These are phyloP conservation scores for Aphelinus atriplicis DNA, from an alignment of 1,140 invertebrate genomes.

Conservation along the genomic window DNA sequence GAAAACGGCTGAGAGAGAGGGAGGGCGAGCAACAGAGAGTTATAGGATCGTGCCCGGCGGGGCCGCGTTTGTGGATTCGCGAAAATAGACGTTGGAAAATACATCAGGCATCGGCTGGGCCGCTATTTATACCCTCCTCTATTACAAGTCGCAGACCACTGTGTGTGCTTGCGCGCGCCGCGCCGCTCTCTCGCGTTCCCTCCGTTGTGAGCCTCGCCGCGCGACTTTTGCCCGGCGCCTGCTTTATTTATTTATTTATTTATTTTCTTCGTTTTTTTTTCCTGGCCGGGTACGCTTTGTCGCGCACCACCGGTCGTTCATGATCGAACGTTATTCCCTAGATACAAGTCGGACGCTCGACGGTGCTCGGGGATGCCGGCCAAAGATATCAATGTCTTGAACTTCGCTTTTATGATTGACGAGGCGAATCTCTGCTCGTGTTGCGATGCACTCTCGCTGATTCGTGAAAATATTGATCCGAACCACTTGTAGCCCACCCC, in stretches of 20 bases:
- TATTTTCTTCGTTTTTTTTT: not conserved
- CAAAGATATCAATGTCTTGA: no score
- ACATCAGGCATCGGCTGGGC: constrained; percentile 58
- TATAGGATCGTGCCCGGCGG: no score
- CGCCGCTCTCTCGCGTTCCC: constrained; percentile 12
- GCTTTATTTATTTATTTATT: no score
- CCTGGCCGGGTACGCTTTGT: not conserved
- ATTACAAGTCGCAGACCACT: constrained; percentile 59
- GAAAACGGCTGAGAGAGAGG: not conserved
- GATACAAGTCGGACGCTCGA: no score
- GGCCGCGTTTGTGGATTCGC: constrained; percentile 52
- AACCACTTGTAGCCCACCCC: no score
- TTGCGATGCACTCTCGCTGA: no score
- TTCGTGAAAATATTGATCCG: no score
- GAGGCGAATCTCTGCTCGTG: no score
- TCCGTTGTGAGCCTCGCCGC: not conserved
- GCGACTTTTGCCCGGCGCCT: no score
- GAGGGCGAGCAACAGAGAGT: not conserved
- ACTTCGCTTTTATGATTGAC: no score
- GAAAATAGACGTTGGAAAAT: constrained; percentile 59
- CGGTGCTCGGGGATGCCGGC: no score
- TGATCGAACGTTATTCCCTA: no score
- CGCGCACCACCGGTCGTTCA: not conserved
- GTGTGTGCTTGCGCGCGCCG: constrained; percentile 32
- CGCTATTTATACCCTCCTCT: constrained; percentile 61